These are phyloP conservation scores for Prolemur simus DNA, from an alignment of 2,113 vertebrate species.

Conservation along the genomic window DNA sequence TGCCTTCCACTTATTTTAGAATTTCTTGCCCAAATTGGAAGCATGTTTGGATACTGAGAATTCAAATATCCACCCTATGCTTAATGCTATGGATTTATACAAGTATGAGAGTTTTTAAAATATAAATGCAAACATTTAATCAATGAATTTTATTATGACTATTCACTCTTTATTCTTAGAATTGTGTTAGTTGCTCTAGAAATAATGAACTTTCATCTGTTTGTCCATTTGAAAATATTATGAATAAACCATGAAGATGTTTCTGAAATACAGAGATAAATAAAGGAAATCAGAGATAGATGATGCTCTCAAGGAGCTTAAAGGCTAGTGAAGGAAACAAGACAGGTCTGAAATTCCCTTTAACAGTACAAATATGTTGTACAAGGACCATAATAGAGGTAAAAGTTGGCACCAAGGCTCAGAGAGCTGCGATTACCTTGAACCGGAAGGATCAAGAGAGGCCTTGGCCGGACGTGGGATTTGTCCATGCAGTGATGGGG, in stretches of 20 bases:
- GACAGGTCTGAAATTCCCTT: neutral
- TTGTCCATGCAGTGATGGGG: neutral
- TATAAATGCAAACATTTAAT: neutral
- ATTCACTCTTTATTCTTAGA: constrained; percentile 3
- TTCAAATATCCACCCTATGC: neutral
- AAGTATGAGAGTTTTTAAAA: neutral
- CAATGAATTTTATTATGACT: constrained; percentile 3
- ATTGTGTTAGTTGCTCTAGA: constrained; percentile 22
- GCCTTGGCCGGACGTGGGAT: neutral
- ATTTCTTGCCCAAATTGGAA: neutral
- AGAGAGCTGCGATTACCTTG: neutral
- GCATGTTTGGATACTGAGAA: constrained; percentile 29
- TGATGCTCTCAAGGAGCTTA: neutral
- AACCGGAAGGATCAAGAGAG: neutral
- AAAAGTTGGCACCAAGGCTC: neutral
- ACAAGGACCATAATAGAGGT: neutral
- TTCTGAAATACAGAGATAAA: neutral
- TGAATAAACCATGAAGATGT: neutral
- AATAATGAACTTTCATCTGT: constrained; percentile 8
- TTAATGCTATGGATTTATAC: neutral
- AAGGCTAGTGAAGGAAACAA: neutral
- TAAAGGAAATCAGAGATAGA: neutral
- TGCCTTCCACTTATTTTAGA: neutral
- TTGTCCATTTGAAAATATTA: neutral
- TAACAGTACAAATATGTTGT: neutral